These are phyloP conservation scores for Porphyrio hochstetteri DNA, from an alignment of 2,113 vertebrate species.

Conservation along the genomic window DNA sequence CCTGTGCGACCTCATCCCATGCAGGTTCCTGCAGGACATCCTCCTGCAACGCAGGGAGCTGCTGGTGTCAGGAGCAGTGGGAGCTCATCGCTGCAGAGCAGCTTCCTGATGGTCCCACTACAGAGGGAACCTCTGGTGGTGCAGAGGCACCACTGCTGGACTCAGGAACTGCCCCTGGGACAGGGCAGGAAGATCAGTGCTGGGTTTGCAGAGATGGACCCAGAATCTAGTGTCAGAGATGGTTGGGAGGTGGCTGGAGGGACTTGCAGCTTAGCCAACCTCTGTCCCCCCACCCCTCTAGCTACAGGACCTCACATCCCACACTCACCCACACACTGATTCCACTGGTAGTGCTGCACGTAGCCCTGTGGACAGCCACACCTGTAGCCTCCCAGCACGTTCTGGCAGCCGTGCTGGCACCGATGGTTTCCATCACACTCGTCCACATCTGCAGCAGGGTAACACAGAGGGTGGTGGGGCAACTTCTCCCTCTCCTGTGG, in stretches of 20 bases:
- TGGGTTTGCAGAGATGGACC: background rate
- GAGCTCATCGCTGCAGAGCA: background rate
- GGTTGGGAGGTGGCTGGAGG: background rate
- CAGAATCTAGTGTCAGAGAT: background rate
- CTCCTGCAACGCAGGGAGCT: background rate
- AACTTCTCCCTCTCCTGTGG: background rate
- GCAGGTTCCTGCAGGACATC: background rate
- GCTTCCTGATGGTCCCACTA: background rate
- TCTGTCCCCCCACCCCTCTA: background rate
- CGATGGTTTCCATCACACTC: conserved; percentile 89
- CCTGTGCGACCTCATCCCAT: background rate
- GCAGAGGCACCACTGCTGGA: background rate
- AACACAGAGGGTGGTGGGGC: background rate
- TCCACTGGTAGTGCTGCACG: conserved; percentile 95
- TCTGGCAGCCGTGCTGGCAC: conserved; percentile 93
- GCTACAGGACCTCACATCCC: background rate
- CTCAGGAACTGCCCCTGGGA: background rate
- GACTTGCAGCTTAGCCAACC: background rate
- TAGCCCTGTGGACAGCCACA: conserved; percentile 94
- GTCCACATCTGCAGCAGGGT: conserved; percentile 81
- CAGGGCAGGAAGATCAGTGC: background rate
- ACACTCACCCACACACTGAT: conserved; percentile 92
- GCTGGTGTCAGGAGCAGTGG: background rate
- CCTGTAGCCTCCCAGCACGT: conserved; percentile 89
- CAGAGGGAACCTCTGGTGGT: background rate